Percentiles rank a stretch among this genome's conserved stretches.
phyloP scores from a whole-genome alignment of 2,113 vertebrate species.

The Tachysurus vachellii region DNA sequence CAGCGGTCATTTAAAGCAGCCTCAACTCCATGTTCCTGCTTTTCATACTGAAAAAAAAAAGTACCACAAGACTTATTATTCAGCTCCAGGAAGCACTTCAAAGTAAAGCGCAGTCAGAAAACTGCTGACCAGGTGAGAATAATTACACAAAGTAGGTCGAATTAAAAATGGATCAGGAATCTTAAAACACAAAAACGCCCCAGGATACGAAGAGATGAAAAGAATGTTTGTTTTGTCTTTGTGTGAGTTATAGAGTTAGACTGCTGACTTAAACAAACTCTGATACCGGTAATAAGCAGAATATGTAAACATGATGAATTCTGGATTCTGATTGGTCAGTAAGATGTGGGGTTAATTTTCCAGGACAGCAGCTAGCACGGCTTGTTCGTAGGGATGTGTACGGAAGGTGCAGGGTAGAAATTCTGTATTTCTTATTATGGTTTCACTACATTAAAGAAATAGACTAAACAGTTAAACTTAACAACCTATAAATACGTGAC shows the following conservation, averaged over 20 bases:
- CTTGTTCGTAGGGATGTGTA: not conserved
- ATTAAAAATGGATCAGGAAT: not conserved
- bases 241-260: not conserved
- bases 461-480: not conserved
- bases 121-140: slow-evolving; percentile 13
- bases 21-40: slow-evolving; percentile 36
- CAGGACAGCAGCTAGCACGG: not conserved
- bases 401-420: no score
- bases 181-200: not conserved
- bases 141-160: slow-evolving; percentile 25
- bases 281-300: not conserved
- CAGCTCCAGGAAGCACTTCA: slow-evolving; percentile 45
- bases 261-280: not conserved
- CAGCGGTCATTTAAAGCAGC: slow-evolving; percentile 43
- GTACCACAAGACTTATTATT: slow-evolving; percentile 10
- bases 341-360: not conserved
- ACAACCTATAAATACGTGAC: not conserved
- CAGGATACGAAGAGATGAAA: not conserved
- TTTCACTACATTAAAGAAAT: not conserved
- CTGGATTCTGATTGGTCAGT: not conserved
- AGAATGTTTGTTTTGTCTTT: not conserved
- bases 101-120: slow-evolving; percentile 11
- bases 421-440: no score
- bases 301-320: no score
- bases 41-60: slow-evolving; percentile 31